Base-by-base conservation (phyloP, 2,113 vertebrate genomes). In the Cryptotis parvus region DNA sequence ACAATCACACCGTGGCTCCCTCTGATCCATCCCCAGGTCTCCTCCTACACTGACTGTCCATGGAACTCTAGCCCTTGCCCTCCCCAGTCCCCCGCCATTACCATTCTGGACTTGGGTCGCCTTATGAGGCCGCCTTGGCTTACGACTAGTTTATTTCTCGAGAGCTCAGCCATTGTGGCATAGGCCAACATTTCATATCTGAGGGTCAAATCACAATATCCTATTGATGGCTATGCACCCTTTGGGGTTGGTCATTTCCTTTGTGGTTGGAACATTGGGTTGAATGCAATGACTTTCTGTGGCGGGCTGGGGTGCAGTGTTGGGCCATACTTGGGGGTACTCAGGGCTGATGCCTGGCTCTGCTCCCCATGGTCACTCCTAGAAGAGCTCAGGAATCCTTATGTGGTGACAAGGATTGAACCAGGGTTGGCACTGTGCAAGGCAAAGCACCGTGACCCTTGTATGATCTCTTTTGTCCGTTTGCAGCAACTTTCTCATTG, bases 51-150 rank as follows among this genome's bases (percentile, higher is more conserved):
- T 73, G 33, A 35, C 20, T 12, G 5, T 9, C 33, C 15, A 12
- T 10, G 9, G 41, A 68, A 84, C 35, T 61, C 45, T 6, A 43
- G 55, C 9, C 66, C 31, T 9, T 9, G 41, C 3, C 18, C 4
- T 12, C 15, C 2, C 37, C 0, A 2, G 6, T 4, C 45, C n/a
- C 81, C 0, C 6, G 49, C n/a, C 75, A 10, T 4, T 22, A 29
- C 37, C 29, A 16, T 2, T 61, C 65, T 52, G 1, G 52, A 12
- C n/a, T 0, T n/a, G 41, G 9, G 12, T 3, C 43, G n/a, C 3
- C 1, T 1, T 5, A 12, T 16, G 52, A 3, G 15, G 16, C 31
- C 20, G 26, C 20, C 15, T 1, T 35, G 74, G 81, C 43, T 6
- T 16, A 41, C 26, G 68, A 15, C 55, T 15, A 43, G 61, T 20